A percentile compares a stretch with the other conserved stretches of the same genome.
phyloP scores from a whole-genome alignment of 2,113 vertebrate species.

The Phalacrocorax brasilianus region DNA sequence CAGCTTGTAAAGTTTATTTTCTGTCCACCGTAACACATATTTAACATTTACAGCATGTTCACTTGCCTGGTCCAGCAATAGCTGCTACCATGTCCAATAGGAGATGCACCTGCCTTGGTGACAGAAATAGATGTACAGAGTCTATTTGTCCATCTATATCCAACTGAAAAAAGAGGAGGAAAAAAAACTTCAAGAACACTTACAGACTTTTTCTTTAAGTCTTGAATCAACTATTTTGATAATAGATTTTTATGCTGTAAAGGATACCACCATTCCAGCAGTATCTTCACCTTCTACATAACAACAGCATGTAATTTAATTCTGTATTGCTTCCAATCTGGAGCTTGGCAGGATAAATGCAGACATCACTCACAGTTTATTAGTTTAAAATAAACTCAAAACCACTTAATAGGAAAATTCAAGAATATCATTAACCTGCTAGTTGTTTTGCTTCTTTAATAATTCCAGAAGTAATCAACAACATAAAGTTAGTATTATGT shows the following conservation, averaged over 20 bases:
- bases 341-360: neutral
- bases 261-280: neutral
- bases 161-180: conserved; percentile 75
- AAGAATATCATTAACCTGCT: neutral
- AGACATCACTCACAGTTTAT: neutral
- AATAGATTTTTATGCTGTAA: neutral
- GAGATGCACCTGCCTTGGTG: conserved; percentile 93
- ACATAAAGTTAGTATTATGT: neutral
- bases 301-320: neutral
- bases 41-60: neutral
- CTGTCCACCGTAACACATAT: neutral
- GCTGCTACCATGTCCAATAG: conserved; percentile 91
- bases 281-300: neutral
- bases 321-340: neutral
- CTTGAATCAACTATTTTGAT: neutral
- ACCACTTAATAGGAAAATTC: neutral
- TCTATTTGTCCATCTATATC: conserved; percentile 92
- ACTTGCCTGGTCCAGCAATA: conserved; percentile 89
- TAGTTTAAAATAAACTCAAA: neutral
- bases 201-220: neutral
- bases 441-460: neutral
- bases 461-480: neutral
- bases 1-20: neutral
- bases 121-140: conserved; percentile 87
- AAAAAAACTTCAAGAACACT: neutral